Percentiles rank a stretch among this genome's conserved stretches.
Evolutionary conservation across 2,113 vertebrate genomes (phyloP).

Genomic region (Centropristis striata): DNA sequence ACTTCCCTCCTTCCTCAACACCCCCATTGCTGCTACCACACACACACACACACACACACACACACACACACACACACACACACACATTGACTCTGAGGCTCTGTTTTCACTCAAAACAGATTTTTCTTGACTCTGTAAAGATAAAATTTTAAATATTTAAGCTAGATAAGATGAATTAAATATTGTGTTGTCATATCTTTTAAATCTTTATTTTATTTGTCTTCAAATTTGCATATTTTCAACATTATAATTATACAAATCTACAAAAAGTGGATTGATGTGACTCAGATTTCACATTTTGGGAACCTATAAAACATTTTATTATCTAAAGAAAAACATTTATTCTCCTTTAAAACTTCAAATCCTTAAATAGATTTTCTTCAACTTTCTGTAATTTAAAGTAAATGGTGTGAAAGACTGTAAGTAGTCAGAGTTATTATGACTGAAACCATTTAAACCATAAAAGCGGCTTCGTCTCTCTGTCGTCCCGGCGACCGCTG

Average conservation of each 20-base stretch:
- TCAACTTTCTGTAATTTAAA: too few relatives aligned
- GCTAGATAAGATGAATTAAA: too few relatives aligned
- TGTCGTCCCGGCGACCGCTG: conserved; percentile 21
- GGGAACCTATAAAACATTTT: not conserved
- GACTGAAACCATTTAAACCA: too few relatives aligned
- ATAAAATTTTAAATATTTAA: too few relatives aligned
- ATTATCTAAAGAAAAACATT: not conserved
- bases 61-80: not conserved
- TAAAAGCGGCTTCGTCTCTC: not conserved
- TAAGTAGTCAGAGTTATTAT: too few relatives aligned
- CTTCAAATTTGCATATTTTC: not conserved
- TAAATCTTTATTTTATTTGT: too few relatives aligned
- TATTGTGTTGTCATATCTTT: too few relatives aligned
- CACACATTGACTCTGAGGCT: too few relatives aligned
- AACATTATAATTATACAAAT: not conserved
- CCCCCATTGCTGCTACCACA: not conserved
- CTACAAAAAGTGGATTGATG: not conserved
- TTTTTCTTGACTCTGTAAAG: too few relatives aligned
- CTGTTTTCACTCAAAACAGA: too few relatives aligned
- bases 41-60: not conserved
- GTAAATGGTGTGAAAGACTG: too few relatives aligned
- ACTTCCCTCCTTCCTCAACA: conserved; percentile 22
- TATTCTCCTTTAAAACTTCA: not conserved
- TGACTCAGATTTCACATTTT: not conserved
- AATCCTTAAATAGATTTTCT: too few relatives aligned